phyloP scores from a whole-genome alignment of 37 sponge, comb jelly and placozoan genomes.

The Agelas oroides region DNA sequence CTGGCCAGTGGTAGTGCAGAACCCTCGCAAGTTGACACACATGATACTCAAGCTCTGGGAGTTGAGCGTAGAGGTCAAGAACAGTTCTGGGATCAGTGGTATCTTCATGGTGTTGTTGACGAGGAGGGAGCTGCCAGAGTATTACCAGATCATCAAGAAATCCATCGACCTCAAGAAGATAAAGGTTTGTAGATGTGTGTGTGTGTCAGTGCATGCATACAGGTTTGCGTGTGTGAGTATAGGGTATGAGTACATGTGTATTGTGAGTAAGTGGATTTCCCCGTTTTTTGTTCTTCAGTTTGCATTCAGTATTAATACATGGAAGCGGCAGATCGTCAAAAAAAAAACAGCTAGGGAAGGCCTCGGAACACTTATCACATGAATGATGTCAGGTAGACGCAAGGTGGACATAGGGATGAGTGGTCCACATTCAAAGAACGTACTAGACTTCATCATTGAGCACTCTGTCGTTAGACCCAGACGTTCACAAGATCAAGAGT shows the following conservation, averaged over 20 bases:
- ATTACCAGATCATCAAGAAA: constrained; percentile 82
- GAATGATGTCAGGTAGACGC: no score
- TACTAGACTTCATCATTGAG: no score
- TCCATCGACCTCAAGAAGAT: constrained; percentile 80
- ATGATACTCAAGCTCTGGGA: constrained; percentile 86
- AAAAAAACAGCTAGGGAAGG: no score
- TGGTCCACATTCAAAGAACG: no score
- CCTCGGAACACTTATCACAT: no score
- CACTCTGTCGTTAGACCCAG: no score
- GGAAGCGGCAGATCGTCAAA: no score
- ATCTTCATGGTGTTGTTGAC: constrained; percentile 95
- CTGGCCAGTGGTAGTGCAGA: not conserved
- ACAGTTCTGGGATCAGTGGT: constrained; percentile 75
- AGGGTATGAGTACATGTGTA: constrained; percentile 8
- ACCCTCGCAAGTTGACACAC: constrained; percentile 63
- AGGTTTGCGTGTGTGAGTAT: constrained; percentile 10
- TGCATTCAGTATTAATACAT: no score
- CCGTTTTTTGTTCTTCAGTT: no score
- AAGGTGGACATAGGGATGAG: no score
- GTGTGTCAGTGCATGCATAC: not conserved
- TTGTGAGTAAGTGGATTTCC: no score
- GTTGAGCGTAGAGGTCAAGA: constrained; percentile 58
- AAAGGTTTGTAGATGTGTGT: constrained; percentile 41
- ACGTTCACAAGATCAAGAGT: no score
- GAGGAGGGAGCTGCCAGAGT: constrained; percentile 83